Percentiles rank a stretch among this genome's conserved stretches.
Conservation (phyloP, 2,888 invertebrate species). For the Phragmatobia fuliginosa region DNA sequence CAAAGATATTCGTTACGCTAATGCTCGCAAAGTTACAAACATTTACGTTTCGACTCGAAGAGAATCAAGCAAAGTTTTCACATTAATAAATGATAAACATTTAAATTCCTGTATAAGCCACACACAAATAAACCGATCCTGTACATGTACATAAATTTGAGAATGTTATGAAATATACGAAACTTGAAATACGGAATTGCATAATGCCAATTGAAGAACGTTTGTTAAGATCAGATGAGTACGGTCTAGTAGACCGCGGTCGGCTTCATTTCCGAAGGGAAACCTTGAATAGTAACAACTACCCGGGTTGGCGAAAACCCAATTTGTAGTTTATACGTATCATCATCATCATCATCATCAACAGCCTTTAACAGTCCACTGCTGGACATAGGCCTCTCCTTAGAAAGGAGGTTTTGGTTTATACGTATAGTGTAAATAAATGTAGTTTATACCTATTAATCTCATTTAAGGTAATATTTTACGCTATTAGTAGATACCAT, state of each 20-base stretch:
- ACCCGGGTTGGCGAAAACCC: constrained; percentile 37
- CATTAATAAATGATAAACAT: constrained; percentile 53
- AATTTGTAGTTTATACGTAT: background rate
- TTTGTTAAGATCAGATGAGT: constrained; percentile 46
- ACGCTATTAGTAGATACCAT: no score
- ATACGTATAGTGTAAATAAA: no score
- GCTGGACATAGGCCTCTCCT: no score
- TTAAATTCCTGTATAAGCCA: constrained; percentile 47
- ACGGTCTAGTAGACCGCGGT: constrained; percentile 51
- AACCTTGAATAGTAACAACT: constrained; percentile 42
- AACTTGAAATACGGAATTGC: constrained; percentile 63
- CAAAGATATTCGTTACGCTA: constrained; percentile 46
- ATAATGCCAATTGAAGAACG: constrained; percentile 49
- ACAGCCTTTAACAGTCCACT: no score
- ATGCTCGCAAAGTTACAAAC: constrained; percentile 50
- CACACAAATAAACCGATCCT: constrained; percentile 55
- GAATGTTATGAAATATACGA: constrained; percentile 47
- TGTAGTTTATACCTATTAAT: no score
- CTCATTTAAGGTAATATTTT: no score
- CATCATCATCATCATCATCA: no score
- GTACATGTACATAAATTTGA: constrained; percentile 50
- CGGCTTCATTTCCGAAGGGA: constrained; percentile 55
- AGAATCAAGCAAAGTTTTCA: constrained; percentile 46
- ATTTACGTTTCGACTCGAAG: constrained; percentile 48
- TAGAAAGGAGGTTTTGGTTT: no score